A percentile compares a stretch with the other conserved stretches of the same genome.
Evolutionary conservation across 2,888 invertebrate genomes (phyloP).

Genomic region (Empis livida): DNA sequence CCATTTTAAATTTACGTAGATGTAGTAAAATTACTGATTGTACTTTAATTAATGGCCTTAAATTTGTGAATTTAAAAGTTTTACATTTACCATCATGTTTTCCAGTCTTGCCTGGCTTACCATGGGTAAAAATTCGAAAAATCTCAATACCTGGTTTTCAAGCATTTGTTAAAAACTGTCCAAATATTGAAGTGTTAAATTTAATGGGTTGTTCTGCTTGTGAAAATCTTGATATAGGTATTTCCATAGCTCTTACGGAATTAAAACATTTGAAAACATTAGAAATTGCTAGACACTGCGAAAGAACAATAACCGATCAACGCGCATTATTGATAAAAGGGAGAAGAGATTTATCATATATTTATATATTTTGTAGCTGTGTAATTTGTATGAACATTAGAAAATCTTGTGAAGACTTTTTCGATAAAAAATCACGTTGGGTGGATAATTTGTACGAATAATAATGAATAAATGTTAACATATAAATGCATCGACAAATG

Average conservation of each 20-base stretch:
- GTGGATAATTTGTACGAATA: too few species aligned
- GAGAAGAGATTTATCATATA: not conserved
- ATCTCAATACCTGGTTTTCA: not conserved
- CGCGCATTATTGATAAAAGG: not conserved
- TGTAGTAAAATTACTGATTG: not conserved
- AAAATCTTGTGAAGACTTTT: not conserved
- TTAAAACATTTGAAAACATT: not conserved
- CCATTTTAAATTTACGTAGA: not conserved
- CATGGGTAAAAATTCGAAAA: not conserved
- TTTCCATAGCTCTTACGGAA: not conserved
- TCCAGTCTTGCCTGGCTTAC: not conserved
- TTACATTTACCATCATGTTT: not conserved
- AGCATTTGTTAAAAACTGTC: not conserved
- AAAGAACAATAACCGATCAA: not conserved
- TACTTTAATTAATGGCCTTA: not conserved
- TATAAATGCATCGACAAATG: too few species aligned
- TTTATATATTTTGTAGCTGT: not conserved
- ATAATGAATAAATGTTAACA: too few species aligned
- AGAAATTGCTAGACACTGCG: not conserved
- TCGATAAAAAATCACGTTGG: not conserved
- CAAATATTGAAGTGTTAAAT: not conserved
- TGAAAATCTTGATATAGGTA: not conserved
- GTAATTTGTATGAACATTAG: not conserved
- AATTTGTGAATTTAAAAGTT: not conserved
- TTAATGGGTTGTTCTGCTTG: not conserved